A percentile compares a stretch with the other conserved stretches of the same genome.
These are phyloP conservation scores for Bos taurus DNA, from an alignment of 2,113 vertebrate species.

Conservation along the genomic window ARS-UCD2.0 NC_037334.1:24821501-24822000, in stretches of 20 bases:
- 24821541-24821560: neutral
- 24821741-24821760: neutral
- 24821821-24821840: slow-evolving; percentile 33
- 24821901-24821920: neutral
- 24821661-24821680: neutral
- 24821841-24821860: neutral
- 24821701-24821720: neutral
- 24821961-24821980: slow-evolving; percentile 12
- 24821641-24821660: neutral
- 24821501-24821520: neutral
- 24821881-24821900: neutral
- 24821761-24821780: neutral
- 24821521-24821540: neutral
- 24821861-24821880: neutral
- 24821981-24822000: neutral
- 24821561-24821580: neutral
- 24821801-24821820: neutral
- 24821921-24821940: neutral
- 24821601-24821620: neutral
- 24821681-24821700: neutral
- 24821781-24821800: neutral
- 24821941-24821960: neutral
- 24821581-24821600: neutral
- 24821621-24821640: neutral
- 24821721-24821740: neutral